Conservation (phyloP, 2,113 vertebrate genomes). For the Ailuropoda melanoleuca region DNA sequence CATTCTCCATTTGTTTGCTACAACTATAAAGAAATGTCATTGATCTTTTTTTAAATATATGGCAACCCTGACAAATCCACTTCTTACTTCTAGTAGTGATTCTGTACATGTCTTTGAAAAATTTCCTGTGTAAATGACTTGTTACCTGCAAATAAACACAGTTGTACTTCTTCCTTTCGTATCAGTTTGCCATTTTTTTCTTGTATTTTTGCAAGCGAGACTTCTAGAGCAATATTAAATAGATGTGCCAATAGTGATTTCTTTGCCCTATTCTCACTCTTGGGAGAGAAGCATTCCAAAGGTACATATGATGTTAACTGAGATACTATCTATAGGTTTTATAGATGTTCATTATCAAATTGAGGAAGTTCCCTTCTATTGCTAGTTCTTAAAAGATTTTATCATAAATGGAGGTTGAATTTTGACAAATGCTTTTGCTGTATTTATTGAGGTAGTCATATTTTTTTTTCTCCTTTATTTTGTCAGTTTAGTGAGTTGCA, state of each 20-base stretch:
- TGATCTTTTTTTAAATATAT: not conserved
- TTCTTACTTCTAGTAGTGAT: not conserved
- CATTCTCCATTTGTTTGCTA: not conserved
- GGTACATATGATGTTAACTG: not conserved
- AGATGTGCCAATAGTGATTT: not conserved
- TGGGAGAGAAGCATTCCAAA: not conserved
- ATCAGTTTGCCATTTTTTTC: not conserved
- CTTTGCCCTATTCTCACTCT: not conserved
- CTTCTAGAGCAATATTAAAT: not conserved
- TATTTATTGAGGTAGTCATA: not conserved
- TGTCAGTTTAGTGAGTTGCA: not conserved
- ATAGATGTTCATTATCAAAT: not conserved
- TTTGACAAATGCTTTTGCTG: not conserved
- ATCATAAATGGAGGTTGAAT: not conserved
- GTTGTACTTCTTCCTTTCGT: not conserved
- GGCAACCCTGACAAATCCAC: not conserved
- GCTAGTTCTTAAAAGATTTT: not conserved
- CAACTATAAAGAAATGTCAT: not conserved
- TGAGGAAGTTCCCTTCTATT: not conserved
- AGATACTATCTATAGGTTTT: not conserved
- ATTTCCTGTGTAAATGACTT: not conserved
- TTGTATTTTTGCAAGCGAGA: not conserved
- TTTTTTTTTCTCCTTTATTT: not conserved
- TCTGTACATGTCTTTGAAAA: not conserved
- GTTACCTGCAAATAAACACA: not conserved